Conservation (phyloP, 2,888 invertebrate species). For the Globia sparganii region DNA sequence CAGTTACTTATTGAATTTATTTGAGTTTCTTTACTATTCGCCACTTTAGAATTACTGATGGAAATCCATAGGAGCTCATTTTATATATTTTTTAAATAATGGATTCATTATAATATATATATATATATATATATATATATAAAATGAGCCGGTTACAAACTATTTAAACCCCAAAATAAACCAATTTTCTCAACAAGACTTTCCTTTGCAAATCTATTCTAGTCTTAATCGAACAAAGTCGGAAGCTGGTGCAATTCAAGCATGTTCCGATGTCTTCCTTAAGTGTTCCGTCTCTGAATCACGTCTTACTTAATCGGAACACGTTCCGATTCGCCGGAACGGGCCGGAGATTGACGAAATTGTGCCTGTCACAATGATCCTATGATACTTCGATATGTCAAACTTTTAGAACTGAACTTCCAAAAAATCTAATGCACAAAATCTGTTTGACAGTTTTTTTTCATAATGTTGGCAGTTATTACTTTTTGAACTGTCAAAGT, state of each 20-base stretch:
- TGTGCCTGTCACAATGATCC: conserved; percentile 69
- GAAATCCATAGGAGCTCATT: too few species aligned
- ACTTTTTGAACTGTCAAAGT: conserved; percentile 3
- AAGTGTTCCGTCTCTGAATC: conserved; percentile 59
- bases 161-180: conserved; percentile 8
- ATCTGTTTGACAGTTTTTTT: background rate
- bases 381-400: conserved; percentile 54
- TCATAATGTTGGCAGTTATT: background rate
- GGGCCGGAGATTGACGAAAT: conserved; percentile 79
- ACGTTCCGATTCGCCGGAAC: conserved; percentile 71
- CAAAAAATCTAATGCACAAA: background rate
- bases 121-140: too few species aligned
- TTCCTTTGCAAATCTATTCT: conserved; percentile 21
- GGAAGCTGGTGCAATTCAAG: conserved; percentile 65
- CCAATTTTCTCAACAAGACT: conserved; percentile 1
- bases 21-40: conserved; percentile 1
- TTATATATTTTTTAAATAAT: too few species aligned
- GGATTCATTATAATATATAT: too few species aligned
- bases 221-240: conserved; percentile 40
- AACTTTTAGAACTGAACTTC: conserved; percentile 11
- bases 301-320: conserved; percentile 67
- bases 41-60: background rate
- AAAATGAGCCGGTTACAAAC: background rate
- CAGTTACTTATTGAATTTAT: conserved; percentile 7
- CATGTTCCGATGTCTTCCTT: conserved; percentile 75